Conservation (phyloP, 2,113 vertebrate species). For the cattle (Bos taurus) region ARS-UCD2.0 NC_037333.1:43560501-43561000, state of each 20-base stretch:
- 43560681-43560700: not conserved
- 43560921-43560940: not conserved
- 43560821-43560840: no score
- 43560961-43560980: not conserved
- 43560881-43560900: not conserved
- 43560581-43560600: no score
- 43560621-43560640: not conserved
- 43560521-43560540: not conserved
- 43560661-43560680: not conserved
- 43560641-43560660: not conserved
- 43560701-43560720: not conserved
- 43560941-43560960: not conserved
- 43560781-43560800: not conserved
- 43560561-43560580: not conserved
- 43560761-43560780: not conserved
- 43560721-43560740: not conserved
- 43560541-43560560: not conserved
- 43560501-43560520: not conserved
- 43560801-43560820: not conserved
- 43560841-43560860: not conserved
- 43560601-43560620: conserved; percentile 24
- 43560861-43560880: not conserved
- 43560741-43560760: not conserved
- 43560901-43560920: not conserved
- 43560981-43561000: not conserved